Evolutionary conservation across 2,888 invertebrate species (phyloP).

Genomic region (Xestia rhomboidea): DNA sequence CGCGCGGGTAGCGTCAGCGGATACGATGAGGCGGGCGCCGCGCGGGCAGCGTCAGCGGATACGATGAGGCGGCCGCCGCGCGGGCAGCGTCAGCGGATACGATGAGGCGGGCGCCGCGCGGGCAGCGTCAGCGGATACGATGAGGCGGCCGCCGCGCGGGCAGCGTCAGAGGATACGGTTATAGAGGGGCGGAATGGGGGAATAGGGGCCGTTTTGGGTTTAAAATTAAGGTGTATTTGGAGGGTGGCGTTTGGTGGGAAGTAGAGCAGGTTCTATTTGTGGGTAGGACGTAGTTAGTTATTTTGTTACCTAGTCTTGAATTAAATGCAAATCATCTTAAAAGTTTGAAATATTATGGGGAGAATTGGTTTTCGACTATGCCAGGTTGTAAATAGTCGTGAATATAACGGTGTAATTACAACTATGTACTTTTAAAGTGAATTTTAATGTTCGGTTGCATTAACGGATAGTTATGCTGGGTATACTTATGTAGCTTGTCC

Average conservation of each 20-base stretch:
- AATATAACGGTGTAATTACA: neutral
- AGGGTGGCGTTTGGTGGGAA: neutral
- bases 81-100: too few species aligned
- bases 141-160: neutral
- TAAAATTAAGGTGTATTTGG: conserved; percentile 17
- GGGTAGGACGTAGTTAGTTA: neutral
- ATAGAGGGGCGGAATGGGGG: neutral
- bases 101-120: neutral
- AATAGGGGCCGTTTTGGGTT: neutral
- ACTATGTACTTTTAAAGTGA: neutral
- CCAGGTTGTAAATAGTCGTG: too few species aligned
- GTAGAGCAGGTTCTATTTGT: neutral
- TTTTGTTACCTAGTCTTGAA: conserved; percentile 2
- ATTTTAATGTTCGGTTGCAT: neutral
- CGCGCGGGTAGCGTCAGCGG: conserved; percentile 26
- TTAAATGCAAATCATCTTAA: neutral
- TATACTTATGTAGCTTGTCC: neutral
- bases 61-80: neutral
- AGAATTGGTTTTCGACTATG: neutral
- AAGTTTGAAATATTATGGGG: neutral
- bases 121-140: too few species aligned
- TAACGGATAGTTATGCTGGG: too few species aligned
- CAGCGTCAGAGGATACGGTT: conserved; percentile 21
- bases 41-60: conserved; percentile 23
- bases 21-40: too few species aligned